A percentile compares a stretch with the other conserved stretches of the same genome.
Evolutionary conservation across 2,113 vertebrate species (phyloP).

Genomic region (Emydocephalus ijimae): DNA sequence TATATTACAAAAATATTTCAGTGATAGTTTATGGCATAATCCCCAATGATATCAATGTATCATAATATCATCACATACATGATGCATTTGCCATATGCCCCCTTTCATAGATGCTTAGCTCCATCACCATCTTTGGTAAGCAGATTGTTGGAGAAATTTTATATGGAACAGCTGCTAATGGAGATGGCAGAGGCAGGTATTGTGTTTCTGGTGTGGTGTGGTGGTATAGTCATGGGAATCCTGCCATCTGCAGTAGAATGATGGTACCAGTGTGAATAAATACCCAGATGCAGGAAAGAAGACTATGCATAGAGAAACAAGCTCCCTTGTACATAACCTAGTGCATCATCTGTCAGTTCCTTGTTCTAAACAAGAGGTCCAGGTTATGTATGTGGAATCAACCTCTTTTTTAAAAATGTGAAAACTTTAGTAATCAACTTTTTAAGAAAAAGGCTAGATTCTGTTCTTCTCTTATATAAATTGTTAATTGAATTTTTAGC

Average conservation of each 20-base stretch:
- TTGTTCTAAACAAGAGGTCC: neutral
- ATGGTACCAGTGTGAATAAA: neutral
- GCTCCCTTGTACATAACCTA: neutral
- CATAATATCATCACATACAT: neutral
- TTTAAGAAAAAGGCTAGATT: neutral
- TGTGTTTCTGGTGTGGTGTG: neutral
- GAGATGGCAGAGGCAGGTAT: neutral
- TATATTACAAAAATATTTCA: neutral
- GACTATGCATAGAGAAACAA: neutral
- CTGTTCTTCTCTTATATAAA: neutral
- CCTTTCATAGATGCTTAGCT: neutral
- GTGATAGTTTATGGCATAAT: neutral
- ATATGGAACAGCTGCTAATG: neutral
- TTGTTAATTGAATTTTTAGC: neutral
- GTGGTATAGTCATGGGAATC: neutral
- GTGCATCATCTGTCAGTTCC: neutral
- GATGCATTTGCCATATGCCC: neutral
- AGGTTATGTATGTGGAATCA: neutral
- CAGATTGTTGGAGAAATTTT: neutral
- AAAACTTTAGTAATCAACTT: neutral
- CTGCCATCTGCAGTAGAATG: neutral
- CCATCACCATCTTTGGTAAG: neutral
- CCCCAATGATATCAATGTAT: neutral
- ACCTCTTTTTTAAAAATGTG: neutral
- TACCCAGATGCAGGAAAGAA: no score